Evolutionary conservation across 1,140 invertebrate genomes (phyloP).

Genomic region (Drosophila kohkoa): DNA sequence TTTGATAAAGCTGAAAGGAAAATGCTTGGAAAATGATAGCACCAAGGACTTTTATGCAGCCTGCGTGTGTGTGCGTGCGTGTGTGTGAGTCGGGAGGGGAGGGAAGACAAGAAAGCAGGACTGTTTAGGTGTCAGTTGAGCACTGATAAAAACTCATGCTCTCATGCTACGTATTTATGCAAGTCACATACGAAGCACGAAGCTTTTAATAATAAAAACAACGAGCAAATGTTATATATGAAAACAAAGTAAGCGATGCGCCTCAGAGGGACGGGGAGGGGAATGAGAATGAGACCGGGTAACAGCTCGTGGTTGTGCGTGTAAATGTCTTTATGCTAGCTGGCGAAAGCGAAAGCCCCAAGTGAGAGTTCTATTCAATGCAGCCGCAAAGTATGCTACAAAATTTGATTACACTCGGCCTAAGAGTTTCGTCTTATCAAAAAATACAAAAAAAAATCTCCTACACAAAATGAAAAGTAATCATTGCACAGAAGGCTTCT

Average conservation of each 20-base stretch:
- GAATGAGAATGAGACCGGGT: not conserved
- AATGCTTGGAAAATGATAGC: constrained; percentile 59
- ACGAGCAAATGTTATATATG: constrained; percentile 74
- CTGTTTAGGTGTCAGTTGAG: constrained; percentile 54
- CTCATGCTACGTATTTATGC: constrained; percentile 63
- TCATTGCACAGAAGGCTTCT: constrained; percentile 15
- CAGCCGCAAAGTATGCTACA: constrained; percentile 45
- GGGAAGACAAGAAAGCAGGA: not conserved
- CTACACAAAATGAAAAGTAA: constrained; percentile 35
- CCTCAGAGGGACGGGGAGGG: not conserved
- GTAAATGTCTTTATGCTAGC: constrained; percentile 63
- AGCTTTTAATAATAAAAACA: constrained; percentile 83
- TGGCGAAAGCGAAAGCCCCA: constrained; percentile 11
- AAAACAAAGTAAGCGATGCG: constrained; percentile 61
- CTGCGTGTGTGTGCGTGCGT: constrained; percentile 1
- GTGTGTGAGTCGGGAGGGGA: not conserved
- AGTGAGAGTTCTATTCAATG: constrained; percentile 26
- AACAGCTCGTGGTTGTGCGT: constrained; percentile 56
- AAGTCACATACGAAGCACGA: constrained; percentile 75
- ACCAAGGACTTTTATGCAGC: constrained; percentile 6
- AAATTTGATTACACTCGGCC: constrained; percentile 37
- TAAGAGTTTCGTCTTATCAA: constrained; percentile 38
- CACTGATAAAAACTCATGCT: constrained; percentile 64
- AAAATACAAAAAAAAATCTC: not conserved
- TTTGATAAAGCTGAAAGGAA: constrained; percentile 73